These are phyloP conservation scores for Napeogenes sylphis DNA, from an alignment of 2,888 invertebrate genomes.

Conservation along the genomic window DNA sequence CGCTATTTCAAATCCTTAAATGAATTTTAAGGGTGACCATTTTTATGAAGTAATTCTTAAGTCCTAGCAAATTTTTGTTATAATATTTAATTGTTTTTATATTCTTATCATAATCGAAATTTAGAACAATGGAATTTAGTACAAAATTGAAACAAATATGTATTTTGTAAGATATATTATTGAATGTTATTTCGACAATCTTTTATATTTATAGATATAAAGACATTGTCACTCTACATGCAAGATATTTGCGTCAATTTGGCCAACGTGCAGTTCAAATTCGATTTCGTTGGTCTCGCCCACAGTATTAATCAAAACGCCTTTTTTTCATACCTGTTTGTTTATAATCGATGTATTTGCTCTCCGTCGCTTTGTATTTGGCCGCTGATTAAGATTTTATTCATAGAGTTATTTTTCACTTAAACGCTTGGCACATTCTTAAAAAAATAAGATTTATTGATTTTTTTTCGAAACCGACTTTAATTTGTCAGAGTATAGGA, in stretches of 20 bases:
- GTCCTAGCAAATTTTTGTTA: too few relatives aligned
- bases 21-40: slow-evolving; percentile 50
- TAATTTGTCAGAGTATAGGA: background rate
- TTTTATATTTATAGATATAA: too few relatives aligned
- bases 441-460: slow-evolving; percentile 20
- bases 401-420: slow-evolving; percentile 53
- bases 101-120: too few relatives aligned
- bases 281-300: slow-evolving; percentile 53
- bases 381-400: slow-evolving; percentile 76
- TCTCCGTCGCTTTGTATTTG: slow-evolving; percentile 48
- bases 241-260: slow-evolving; percentile 58
- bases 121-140: too few relatives aligned
- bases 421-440: slow-evolving; percentile 26
- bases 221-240: slow-evolving; percentile 43
- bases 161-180: too few relatives aligned
- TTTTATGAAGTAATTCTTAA: background rate
- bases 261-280: slow-evolving; percentile 63
- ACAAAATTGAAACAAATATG: too few relatives aligned
- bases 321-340: slow-evolving; percentile 70
- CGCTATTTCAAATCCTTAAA: slow-evolving; percentile 58
- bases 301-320: slow-evolving; percentile 71
- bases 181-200: too few relatives aligned
- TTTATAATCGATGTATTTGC: slow-evolving; percentile 65
- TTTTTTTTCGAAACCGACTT: background rate
- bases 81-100: too few relatives aligned